Conservation (phyloP, 1,140 invertebrate species). For the Lasaia peninsularis region DNA sequence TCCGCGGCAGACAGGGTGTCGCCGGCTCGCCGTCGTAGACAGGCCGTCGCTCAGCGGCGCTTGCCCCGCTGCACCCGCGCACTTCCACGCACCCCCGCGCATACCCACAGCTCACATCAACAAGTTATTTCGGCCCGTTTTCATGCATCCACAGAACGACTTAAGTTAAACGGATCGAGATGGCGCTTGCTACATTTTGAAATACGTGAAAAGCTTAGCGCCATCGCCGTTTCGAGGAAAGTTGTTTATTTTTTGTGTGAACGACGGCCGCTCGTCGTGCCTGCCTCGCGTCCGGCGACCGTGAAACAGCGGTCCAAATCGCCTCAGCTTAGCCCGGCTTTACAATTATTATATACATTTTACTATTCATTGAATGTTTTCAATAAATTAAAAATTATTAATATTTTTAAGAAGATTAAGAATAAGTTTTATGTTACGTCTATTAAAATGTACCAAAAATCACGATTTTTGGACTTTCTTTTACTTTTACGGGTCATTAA, state of each 20-base stretch:
- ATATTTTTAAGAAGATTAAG: too few species aligned
- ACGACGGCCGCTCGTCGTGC: conserved; percentile 62
- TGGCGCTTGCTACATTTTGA: conserved; percentile 46
- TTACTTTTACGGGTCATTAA: too few species aligned
- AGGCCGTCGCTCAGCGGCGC: conserved; percentile 82
- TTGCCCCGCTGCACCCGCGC: conserved; percentile 42
- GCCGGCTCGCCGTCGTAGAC: conserved; percentile 88
- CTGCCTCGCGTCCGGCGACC: conserved; percentile 50
- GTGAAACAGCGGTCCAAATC: conserved; percentile 14
- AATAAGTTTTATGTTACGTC: too few species aligned
- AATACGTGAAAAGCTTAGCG: conserved; percentile 50
- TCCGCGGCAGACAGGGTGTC: conserved; percentile 93
- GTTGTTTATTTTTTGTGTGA: conserved; percentile 72
- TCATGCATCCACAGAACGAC: conserved; percentile 47
- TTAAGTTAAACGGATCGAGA: conserved; percentile 32
- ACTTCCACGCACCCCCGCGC: conserved; percentile 47
- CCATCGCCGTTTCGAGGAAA: conserved; percentile 75
- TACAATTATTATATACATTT: too few species aligned
- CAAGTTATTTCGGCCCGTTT: conserved; percentile 70
- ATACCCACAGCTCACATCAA: conserved; percentile 65
- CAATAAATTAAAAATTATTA: too few species aligned
- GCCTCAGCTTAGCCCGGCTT: not conserved
- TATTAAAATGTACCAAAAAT: too few species aligned
- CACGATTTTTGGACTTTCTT: too few species aligned
- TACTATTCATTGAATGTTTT: too few species aligned